Conservation (phyloP, 2,888 invertebrate species). For the Scaptomyza parva region DNA sequence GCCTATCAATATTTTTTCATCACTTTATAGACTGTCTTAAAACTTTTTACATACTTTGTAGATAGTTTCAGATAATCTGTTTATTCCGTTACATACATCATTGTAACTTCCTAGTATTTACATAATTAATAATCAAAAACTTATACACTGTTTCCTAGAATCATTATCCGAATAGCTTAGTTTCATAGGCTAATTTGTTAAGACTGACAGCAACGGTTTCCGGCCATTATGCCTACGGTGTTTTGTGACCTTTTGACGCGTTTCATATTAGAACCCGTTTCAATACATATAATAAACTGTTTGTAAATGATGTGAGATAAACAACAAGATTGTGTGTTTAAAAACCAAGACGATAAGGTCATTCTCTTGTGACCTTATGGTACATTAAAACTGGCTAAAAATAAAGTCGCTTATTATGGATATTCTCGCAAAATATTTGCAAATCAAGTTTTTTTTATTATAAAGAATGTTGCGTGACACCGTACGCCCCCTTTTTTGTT, state of each 20-base stretch:
- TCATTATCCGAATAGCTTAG: background rate
- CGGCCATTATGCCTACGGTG: conserved; percentile 28
- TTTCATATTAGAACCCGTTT: conserved; percentile 11
- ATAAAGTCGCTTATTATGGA: background rate
- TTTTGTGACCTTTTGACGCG: conserved; percentile 36
- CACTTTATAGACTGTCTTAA: background rate
- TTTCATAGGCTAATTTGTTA: conserved; percentile 8
- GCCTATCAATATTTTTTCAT: background rate
- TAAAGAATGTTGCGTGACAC: background rate
- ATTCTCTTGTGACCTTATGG: background rate
- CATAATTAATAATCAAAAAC: too few relatives aligned
- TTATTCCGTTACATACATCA: too few relatives aligned
- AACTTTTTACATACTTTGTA: background rate
- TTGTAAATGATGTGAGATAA: conserved; percentile 8
- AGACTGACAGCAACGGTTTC: conserved; percentile 20
- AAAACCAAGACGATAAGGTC: background rate
- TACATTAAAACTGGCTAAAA: background rate
- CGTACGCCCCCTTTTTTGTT: background rate
- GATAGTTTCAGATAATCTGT: too few relatives aligned
- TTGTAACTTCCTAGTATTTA: too few relatives aligned
- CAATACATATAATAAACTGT: conserved; percentile 4
- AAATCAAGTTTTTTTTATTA: background rate
- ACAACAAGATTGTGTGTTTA: background rate
- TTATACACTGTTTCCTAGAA: conserved; percentile 8
- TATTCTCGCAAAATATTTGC: background rate